These are phyloP conservation scores for Xestoiulus laeticollis DNA, from an alignment of 2,888 invertebrate genomes.

Conservation along the genomic window DNA sequence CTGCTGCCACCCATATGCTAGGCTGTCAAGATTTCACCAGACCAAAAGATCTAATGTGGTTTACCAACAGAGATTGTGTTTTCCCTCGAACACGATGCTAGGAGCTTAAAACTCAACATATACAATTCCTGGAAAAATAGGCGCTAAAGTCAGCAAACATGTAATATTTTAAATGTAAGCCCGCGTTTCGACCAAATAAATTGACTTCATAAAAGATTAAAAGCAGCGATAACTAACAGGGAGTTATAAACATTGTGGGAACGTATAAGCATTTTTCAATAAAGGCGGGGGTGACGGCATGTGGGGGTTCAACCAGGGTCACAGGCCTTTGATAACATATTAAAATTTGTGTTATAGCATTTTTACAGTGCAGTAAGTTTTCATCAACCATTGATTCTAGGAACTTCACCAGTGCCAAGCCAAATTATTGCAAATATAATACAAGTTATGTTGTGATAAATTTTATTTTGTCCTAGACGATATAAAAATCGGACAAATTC, in stretches of 20 bases:
- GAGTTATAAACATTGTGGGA: background rate
- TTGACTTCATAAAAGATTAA: slow-evolving; percentile 5
- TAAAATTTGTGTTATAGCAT: too few species aligned
- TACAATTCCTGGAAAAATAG: background rate
- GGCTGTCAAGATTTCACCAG: background rate
- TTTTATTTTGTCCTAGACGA: too few species aligned
- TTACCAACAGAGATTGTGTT: slow-evolving; percentile 22
- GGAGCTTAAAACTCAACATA: background rate
- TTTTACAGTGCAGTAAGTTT: too few species aligned
- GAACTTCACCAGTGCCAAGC: too few species aligned
- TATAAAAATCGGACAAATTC: too few species aligned
- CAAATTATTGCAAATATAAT: too few species aligned
- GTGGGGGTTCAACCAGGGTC: background rate
- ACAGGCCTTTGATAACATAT: background rate
- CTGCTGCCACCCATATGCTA: background rate
- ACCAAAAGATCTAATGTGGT: slow-evolving; percentile 30
- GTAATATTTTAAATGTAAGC: slow-evolving; percentile 4
- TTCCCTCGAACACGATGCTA: slow-evolving; percentile 1
- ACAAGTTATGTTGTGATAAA: too few species aligned
- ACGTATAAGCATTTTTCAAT: background rate
- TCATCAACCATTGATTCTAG: too few species aligned
- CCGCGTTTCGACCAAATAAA: background rate
- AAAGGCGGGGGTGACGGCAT: background rate
- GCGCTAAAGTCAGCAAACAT: slow-evolving; percentile 30
- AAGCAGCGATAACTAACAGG: background rate